These are phyloP conservation scores for Cryptoprocta ferox DNA, from an alignment of 2,797 vertebrate species.

Conservation along the genomic window DNA sequence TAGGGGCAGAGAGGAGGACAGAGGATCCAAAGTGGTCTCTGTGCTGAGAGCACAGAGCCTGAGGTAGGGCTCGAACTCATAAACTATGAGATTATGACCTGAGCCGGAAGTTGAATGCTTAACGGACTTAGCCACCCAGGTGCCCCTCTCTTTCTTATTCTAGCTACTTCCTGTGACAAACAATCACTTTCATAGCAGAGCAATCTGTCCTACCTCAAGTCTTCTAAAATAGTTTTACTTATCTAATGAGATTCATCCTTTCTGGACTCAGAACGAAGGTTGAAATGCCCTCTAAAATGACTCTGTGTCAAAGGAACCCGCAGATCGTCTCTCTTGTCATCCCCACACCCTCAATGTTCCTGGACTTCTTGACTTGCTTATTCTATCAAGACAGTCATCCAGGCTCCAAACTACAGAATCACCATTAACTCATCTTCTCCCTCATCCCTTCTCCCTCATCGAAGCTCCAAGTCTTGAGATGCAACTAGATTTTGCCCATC, in stretches of 20 bases:
- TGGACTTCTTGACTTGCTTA: neutral
- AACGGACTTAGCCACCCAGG: no score
- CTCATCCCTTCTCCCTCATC: neutral
- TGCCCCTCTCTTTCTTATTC: neutral
- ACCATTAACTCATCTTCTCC: neutral
- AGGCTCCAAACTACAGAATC: neutral
- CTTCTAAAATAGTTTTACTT: neutral
- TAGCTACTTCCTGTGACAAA: neutral
- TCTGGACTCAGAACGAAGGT: neutral
- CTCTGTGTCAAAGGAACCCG: neutral
- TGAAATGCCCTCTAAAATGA: neutral
- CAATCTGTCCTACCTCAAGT: neutral
- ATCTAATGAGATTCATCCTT: neutral
- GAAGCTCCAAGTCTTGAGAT: neutral
- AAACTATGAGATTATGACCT: no score
- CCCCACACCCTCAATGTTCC: neutral
- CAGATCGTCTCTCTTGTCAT: neutral
- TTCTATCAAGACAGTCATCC: neutral
- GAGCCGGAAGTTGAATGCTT: no score
- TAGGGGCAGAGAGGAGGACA: no score
- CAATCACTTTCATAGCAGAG: neutral
- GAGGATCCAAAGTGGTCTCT: no score
- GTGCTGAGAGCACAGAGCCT: no score
- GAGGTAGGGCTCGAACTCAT: no score
- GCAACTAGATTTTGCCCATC: neutral